phyloP scores from a whole-genome alignment of 2,113 vertebrate species.

The Capricornis sumatraensis region DNA sequence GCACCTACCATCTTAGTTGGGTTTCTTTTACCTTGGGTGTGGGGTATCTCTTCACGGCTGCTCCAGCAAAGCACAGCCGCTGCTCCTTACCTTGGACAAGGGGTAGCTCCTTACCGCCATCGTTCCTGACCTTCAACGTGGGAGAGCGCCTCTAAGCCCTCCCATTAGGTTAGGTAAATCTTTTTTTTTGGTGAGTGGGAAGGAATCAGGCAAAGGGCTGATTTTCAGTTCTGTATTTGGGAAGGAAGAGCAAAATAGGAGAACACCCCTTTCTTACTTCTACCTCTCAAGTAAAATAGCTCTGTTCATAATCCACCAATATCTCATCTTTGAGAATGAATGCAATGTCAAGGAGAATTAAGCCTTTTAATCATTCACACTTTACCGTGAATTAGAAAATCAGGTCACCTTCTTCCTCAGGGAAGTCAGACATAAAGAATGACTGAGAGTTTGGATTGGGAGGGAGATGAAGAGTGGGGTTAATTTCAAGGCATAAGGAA shows the following conservation, averaged over 20 bases:
- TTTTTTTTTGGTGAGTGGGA: neutral
- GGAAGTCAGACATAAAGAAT: neutral
- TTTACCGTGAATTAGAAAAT: neutral
- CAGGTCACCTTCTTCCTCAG: neutral
- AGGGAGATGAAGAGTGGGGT: neutral
- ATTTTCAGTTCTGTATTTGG: neutral
- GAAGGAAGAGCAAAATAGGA: neutral
- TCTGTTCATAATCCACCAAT: neutral
- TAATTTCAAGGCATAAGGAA: neutral
- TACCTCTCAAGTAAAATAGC: neutral
- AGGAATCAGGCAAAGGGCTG: neutral
- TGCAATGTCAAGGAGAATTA: neutral
- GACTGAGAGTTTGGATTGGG: neutral
- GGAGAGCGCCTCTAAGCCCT: neutral
- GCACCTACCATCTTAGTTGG: too few relatives aligned
- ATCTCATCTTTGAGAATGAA: neutral
- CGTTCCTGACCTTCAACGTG: too few relatives aligned
- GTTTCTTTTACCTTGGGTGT: too few relatives aligned
- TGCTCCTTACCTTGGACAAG: too few relatives aligned
- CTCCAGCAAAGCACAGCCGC: too few relatives aligned
- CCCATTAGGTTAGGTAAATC: neutral
- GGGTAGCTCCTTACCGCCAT: too few relatives aligned
- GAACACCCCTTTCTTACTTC: neutral
- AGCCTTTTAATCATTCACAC: neutral
- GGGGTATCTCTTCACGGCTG: too few relatives aligned